Base-by-base conservation (phyloP, 1,140 invertebrate genomes). In the Drosophila murphyi region DNA sequence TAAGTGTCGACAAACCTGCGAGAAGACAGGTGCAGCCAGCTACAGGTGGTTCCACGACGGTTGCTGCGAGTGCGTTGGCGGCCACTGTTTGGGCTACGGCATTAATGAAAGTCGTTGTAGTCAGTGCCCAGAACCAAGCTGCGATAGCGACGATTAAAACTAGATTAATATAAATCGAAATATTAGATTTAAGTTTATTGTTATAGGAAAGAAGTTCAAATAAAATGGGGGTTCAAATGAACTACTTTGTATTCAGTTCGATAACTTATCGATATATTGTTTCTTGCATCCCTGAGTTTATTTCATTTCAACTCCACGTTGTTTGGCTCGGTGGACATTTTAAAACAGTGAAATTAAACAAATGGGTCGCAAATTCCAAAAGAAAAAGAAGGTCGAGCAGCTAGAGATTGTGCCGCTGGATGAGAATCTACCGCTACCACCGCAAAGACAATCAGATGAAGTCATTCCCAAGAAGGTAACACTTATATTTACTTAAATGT, bases 41-140 rank as follows among this genome's bases (percentile, higher is more conserved):
- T 91, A 82, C 41, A 76, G 98, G 85, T 98, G 97, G 97, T 99
- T 98, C 92, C 97, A 98, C 91, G 96, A 98, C 92, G 97, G 97
- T 2, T 99, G 98, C 85, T 99, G 98, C 93, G 96, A 98, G 92
- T 99, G 98, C 92, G 94, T 99, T 69, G 97, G 97, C 4, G 95
- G 96, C 62, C 95, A 95, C 43, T 98, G 97, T 91, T 94, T 97
- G 31, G 97, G 97, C 91, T 98, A 98, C 93, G 97, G 97, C 2
- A 61, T 73, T 10, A 87, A 87, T 29, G 83, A 88, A 29, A 87
- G 83, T 20, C 71, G 72, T 54, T 87, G 82, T 41, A 74, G 68
- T 4, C 50, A 76, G n/a, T 88, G 82, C n/a, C 82, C 83, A 29
- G 83, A 87, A 28, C 61, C 72, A 3, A 60, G 56, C 28, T 41